These are phyloP conservation scores for Brachyhypopomus occidentalis DNA, from an alignment of 2,113 vertebrate species.

Conservation along the genomic window DNA sequence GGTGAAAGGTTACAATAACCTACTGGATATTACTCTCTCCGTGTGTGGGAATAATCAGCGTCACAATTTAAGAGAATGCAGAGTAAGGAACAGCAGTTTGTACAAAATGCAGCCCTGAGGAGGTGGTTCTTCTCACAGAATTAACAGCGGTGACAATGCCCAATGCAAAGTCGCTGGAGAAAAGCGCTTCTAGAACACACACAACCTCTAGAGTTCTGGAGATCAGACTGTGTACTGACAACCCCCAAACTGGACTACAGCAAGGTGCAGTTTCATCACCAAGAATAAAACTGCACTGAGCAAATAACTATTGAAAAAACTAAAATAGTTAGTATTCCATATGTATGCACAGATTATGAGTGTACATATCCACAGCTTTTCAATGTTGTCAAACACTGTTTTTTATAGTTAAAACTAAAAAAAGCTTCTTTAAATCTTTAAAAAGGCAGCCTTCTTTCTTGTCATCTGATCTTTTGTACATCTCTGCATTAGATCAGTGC, in stretches of 20 bases:
- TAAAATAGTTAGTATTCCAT: too few species aligned
- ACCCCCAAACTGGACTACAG: background rate
- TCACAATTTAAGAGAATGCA: constrained; percentile 20
- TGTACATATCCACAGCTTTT: too few species aligned
- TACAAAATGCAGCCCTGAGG: background rate
- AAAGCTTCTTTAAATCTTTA: too few species aligned
- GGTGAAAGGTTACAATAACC: constrained; percentile 25
- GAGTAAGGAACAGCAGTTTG: constrained; percentile 9
- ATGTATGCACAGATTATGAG: too few species aligned
- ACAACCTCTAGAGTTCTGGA: background rate
- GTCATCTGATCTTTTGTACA: too few species aligned
- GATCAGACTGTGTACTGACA: background rate
- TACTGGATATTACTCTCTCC: constrained; percentile 1
- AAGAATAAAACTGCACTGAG: too few species aligned
- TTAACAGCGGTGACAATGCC: background rate
- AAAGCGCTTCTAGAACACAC: background rate
- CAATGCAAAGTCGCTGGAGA: constrained; percentile 10
- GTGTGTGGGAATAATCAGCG: constrained; percentile 32
- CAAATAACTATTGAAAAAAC: too few species aligned
- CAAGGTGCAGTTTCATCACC: too few species aligned
- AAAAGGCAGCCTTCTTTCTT: too few species aligned
- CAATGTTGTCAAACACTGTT: too few species aligned
- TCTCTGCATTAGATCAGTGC: too few species aligned
- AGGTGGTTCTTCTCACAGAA: constrained; percentile 10
- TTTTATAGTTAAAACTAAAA: too few species aligned